phyloP scores from a whole-genome alignment of 2,113 vertebrate genomes.

The Megaleporinus macrocephalus region DNA sequence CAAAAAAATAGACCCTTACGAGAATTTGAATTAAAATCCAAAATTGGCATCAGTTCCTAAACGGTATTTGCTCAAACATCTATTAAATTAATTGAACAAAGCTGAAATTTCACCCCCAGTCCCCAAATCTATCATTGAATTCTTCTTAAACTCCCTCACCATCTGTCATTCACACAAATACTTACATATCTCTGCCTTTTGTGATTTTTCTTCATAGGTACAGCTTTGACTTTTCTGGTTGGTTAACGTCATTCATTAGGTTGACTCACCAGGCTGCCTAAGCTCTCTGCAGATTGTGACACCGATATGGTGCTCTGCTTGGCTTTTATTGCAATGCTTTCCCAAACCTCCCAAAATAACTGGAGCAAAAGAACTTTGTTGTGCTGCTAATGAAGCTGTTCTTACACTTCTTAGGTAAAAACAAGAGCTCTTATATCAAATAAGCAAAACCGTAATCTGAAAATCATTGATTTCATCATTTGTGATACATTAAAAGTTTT shows the following conservation, averaged over 20 bases:
- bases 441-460: no score
- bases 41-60: no score
- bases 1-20: neutral
- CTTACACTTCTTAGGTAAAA: constrained; percentile 4
- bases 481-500: no score
- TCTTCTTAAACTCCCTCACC: constrained; percentile 26
- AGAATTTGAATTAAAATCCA: no score
- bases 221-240: constrained; percentile 19
- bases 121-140: neutral
- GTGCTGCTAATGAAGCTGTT: neutral
- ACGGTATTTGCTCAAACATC: neutral
- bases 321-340: constrained; percentile 21
- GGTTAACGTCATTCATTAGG: constrained; percentile 51
- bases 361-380: neutral
- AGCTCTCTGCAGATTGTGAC: constrained; percentile 46
- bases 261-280: constrained; percentile 46
- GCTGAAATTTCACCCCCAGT: no score
- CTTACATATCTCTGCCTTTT: constrained; percentile 48
- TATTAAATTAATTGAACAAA: no score
- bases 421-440: no score
- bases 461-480: no score
- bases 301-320: constrained; percentile 2
- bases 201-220: constrained; percentile 54
- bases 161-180: constrained; percentile 26
- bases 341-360: constrained; percentile 39